Conservation (phyloP, 1,140 invertebrate species). For the Pogonomyrmex californicus region DNA sequence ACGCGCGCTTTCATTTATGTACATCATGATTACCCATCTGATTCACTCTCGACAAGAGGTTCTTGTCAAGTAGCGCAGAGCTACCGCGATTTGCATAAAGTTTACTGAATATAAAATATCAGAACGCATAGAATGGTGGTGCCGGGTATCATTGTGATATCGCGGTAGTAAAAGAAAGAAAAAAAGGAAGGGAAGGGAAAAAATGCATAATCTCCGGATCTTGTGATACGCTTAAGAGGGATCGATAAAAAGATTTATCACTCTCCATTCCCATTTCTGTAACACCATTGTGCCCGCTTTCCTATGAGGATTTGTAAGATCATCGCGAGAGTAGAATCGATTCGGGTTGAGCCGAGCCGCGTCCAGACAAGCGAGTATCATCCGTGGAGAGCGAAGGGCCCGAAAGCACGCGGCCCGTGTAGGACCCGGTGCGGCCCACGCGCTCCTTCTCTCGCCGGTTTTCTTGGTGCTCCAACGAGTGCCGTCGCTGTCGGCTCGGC, state of each 20-base stretch:
- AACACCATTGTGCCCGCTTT: background rate
- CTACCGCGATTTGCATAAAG: constrained; percentile 33
- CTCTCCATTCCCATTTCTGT: background rate
- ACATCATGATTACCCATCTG: background rate
- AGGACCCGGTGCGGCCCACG: constrained; percentile 85
- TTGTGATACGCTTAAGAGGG: background rate
- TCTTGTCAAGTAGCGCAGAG: constrained; percentile 2
- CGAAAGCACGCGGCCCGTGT: constrained; percentile 71
- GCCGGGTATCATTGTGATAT: background rate
- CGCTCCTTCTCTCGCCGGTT: constrained; percentile 80
- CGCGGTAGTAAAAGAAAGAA: background rate
- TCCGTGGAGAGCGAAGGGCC: constrained; percentile 60
- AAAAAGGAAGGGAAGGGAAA: background rate
- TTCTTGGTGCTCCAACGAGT: constrained; percentile 71
- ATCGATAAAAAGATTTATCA: constrained; percentile 1
- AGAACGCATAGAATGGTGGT: background rate
- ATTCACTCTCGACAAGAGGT: constrained; percentile 37
- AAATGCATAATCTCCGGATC: background rate
- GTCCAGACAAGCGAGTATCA: constrained; percentile 49
- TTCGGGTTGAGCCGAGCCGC: constrained; percentile 4
- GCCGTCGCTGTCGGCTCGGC: constrained; percentile 80
- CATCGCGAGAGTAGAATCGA: constrained; percentile 15
- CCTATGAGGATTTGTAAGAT: constrained; percentile 27
- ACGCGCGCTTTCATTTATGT: constrained; percentile 26
- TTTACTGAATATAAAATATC: constrained; percentile 41